These are phyloP conservation scores for Plutomurus gul DNA, from an alignment of 1,140 invertebrate genomes.

Conservation along the genomic window DNA sequence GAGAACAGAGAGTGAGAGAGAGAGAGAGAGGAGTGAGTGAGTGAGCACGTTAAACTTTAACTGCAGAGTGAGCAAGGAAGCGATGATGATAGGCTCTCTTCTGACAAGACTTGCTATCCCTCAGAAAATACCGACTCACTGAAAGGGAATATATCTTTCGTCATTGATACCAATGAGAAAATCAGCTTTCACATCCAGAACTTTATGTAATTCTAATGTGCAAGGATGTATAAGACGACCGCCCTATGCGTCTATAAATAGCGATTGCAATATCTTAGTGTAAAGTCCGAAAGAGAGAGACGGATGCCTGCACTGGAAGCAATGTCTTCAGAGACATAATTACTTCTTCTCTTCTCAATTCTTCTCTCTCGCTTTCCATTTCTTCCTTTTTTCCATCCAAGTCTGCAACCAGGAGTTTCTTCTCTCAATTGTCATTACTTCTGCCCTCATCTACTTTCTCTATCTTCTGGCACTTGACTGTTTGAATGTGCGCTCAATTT, in stretches of 20 bases:
- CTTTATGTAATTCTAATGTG: no score
- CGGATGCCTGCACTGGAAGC: no score
- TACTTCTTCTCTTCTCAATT: constrained; percentile 25
- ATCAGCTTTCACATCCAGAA: no score
- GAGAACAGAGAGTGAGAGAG: no score
- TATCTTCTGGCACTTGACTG: not conserved
- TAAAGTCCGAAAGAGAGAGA: not conserved
- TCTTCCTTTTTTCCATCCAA: not conserved
- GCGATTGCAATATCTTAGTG: no score
- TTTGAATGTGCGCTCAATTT: no score
- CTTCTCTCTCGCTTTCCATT: constrained; percentile 14
- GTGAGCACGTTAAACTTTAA: constrained; percentile 1
- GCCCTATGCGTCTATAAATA: no score
- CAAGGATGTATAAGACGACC: no score
- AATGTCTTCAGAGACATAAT: constrained; percentile 27
- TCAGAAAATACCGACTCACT: no score
- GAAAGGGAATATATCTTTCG: no score
- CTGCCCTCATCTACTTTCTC: not conserved
- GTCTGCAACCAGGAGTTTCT: not conserved
- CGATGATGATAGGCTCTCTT: not conserved
- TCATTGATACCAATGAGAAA: no score
- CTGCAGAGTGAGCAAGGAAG: not conserved
- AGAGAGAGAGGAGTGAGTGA: no score
- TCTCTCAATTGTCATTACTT: constrained; percentile 14
- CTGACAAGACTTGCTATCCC: not conserved